phyloP scores from a whole-genome alignment of 2,113 vertebrate species.

The Brachionichthys hirsutus region DNA sequence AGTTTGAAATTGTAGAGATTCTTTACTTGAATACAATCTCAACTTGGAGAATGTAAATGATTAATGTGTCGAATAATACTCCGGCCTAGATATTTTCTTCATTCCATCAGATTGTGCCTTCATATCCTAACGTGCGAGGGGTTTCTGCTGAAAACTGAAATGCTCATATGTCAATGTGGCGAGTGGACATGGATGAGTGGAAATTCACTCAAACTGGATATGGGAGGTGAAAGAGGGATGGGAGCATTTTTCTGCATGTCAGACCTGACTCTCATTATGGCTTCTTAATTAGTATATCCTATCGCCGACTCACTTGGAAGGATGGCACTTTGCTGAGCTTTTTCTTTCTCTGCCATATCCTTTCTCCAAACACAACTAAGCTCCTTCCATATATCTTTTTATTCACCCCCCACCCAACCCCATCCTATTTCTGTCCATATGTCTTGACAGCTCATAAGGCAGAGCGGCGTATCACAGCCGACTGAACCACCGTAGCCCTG shows the following conservation, averaged over 20 bases:
- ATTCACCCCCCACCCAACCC: conserved; percentile 13
- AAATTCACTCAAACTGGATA: conserved; percentile 40
- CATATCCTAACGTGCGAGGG: conserved; percentile 18
- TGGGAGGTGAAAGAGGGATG: conserved; percentile 21
- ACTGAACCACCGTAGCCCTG: conserved; percentile 57
- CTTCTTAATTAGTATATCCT: conserved; percentile 75
- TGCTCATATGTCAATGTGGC: conserved; percentile 5
- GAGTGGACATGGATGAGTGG: conserved; percentile 21
- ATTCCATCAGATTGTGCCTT: conserved; percentile 31
- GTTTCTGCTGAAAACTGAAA: conserved; percentile 46
- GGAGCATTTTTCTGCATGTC: conserved; percentile 61
- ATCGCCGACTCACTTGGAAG: conserved; percentile 62
- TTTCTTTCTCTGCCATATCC: conserved; percentile 30
- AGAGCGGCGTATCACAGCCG: conserved; percentile 64
- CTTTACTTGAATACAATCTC: conserved; percentile 55
- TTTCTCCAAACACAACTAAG: conserved; percentile 37
- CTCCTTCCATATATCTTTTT: conserved; percentile 3
- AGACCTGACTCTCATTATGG: conserved; percentile 74
- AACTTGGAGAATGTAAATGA: conserved; percentile 27
- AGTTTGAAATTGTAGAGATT: conserved; percentile 43
- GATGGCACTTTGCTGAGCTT: conserved; percentile 65
- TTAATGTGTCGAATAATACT: conserved; percentile 38
- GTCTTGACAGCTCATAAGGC: conserved; percentile 73
- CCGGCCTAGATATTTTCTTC: conserved; percentile 49
- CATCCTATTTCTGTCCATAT: conserved; percentile 25